Evolutionary conservation across 2,797 vertebrate species (phyloP).

Genomic region (Salmo trutta): DNA sequence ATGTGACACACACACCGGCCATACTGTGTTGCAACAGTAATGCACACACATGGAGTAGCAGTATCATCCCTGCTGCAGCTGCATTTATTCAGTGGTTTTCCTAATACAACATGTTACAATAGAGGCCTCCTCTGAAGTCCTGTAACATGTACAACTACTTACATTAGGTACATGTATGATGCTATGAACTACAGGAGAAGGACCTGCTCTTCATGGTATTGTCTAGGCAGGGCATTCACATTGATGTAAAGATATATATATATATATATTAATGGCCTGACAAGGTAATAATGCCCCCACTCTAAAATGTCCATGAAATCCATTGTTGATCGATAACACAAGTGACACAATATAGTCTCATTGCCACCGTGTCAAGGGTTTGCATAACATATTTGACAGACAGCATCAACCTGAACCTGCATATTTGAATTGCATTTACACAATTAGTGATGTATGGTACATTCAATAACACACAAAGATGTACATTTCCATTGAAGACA

Average conservation of each 20-base stretch:
- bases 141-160: background rate
- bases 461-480: slow-evolving; percentile 40
- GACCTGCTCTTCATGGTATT: background rate
- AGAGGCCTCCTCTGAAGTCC: background rate
- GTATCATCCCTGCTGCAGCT: too few relatives aligned
- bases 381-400: slow-evolving; percentile 13
- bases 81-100: background rate
- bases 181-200: background rate
- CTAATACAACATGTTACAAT: background rate
- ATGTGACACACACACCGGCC: background rate
- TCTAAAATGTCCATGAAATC: background rate
- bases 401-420: slow-evolving; percentile 4
- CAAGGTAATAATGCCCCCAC: too few relatives aligned
- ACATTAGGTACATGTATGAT: background rate
- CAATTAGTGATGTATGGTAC: slow-evolving; percentile 20
- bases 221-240: background rate
- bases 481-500: slow-evolving; percentile 16
- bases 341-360: slow-evolving; percentile 29
- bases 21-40: slow-evolving; percentile 13
- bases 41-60: background rate
- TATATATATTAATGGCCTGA: too few relatives aligned
- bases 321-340: slow-evolving; percentile 26
- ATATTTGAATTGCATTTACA: slow-evolving; percentile 25
- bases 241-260: slow-evolving; percentile 1
- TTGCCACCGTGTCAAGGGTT: slow-evolving; percentile 20